Conservation (phyloP, 2,113 vertebrate species). For the Camelus dromedarius region DNA sequence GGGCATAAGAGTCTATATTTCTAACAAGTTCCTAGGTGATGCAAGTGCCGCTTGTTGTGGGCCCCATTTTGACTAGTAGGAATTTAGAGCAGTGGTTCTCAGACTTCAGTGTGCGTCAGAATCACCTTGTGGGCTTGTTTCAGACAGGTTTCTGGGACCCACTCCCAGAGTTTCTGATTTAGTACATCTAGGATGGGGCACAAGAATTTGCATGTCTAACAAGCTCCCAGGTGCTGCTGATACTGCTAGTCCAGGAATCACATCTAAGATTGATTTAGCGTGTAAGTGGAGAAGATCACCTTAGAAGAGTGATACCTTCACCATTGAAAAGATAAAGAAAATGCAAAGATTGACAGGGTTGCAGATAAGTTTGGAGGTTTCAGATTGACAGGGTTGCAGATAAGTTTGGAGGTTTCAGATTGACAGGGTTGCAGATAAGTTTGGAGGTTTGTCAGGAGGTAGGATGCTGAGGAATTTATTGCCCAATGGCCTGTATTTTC, state of each 20-base stretch:
- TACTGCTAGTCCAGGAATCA: neutral
- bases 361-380: neutral
- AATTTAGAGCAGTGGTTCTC: neutral
- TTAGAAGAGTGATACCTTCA: neutral
- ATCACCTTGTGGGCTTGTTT: neutral
- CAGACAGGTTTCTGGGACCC: neutral
- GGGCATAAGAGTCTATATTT: neutral
- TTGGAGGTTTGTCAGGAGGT: neutral
- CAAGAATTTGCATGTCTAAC: neutral
- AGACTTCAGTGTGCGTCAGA: neutral
- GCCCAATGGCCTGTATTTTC: neutral
- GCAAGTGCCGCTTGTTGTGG: neutral
- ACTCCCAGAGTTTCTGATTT: conserved; percentile 1
- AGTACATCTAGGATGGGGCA: neutral
- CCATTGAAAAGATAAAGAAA: neutral
- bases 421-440: neutral
- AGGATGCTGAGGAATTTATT: neutral
- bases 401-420: neutral
- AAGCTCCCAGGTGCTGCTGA: too few relatives aligned
- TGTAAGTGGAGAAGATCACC: neutral
- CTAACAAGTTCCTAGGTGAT: neutral
- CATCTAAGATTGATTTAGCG: neutral
- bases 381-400: neutral
- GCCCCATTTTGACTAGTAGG: neutral
- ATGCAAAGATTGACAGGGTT: neutral